These are phyloP conservation scores for Anaspis maculata DNA, from an alignment of 2,888 invertebrate genomes.

Conservation along the genomic window DNA sequence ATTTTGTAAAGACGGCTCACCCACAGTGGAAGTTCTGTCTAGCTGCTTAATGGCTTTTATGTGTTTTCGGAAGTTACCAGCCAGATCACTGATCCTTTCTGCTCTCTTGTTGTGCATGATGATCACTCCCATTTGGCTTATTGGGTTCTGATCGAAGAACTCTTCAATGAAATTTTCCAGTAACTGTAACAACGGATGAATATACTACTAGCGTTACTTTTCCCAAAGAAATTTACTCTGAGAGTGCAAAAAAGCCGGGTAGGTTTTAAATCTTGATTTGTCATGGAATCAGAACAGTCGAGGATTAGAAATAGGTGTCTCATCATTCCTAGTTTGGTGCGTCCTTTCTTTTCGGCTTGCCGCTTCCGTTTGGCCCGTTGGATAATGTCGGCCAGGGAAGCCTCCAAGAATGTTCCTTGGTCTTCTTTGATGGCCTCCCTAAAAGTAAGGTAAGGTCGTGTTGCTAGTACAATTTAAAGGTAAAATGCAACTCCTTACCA, in stretches of 20 bases:
- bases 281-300: constrained; percentile 93
- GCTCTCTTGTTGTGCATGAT: constrained; percentile 88
- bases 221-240: constrained; percentile 58
- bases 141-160: constrained; percentile 97
- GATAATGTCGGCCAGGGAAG: constrained; percentile 84
- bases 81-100: constrained; percentile 84
- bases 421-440: constrained; percentile 97
- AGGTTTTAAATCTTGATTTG: constrained; percentile 90
- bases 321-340: constrained; percentile 96
- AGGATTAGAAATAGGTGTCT: constrained; percentile 85
- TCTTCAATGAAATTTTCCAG: constrained; percentile 91
- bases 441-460: constrained; percentile 7
- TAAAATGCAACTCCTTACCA: constrained; percentile 51
- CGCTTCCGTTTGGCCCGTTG: constrained; percentile 80
- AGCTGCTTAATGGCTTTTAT: constrained; percentile 59
- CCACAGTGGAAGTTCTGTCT: constrained; percentile 60
- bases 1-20: constrained; percentile 96
- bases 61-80: constrained; percentile 78
- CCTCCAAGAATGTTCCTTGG: constrained; percentile 84
- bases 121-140: constrained; percentile 93
- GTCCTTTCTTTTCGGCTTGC: constrained; percentile 60
- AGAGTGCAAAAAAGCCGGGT: constrained; percentile 78
- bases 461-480: constrained; percentile 2
- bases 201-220: too few relatives aligned
- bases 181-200: constrained; percentile 58